A percentile compares a stretch with the other conserved stretches of the same genome.
These are phyloP conservation scores for Panurus biarmicus DNA, from an alignment of 2,113 vertebrate species.

Conservation along the genomic window DNA sequence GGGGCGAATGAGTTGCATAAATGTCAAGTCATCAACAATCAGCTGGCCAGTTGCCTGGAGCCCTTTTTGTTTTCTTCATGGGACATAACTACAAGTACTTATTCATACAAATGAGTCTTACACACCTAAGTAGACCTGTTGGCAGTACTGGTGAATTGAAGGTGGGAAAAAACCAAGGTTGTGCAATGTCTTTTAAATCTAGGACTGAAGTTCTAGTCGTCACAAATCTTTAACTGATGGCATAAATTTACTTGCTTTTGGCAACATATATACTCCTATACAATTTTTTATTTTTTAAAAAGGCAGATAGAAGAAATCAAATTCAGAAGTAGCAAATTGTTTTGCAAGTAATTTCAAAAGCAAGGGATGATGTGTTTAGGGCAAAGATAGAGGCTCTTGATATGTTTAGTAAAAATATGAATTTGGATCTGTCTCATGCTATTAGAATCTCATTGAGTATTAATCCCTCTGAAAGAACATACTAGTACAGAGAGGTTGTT, in stretches of 20 bases:
- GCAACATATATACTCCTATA: background rate
- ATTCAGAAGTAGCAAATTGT: conserved; percentile 1
- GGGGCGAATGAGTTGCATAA: background rate
- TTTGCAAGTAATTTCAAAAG: conserved; percentile 12
- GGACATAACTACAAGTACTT: background rate
- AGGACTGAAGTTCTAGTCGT: background rate
- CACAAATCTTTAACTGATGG: background rate
- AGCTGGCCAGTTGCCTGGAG: background rate
- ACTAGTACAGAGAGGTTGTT: background rate
- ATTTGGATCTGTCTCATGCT: background rate
- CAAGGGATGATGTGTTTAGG: background rate
- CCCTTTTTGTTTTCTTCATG: conserved; percentile 8
- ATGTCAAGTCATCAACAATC: conserved; percentile 35
- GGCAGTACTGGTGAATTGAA: background rate
- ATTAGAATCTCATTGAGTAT: background rate
- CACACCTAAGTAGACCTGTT: background rate
- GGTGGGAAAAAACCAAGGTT: rapidly evolving
- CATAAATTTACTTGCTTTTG: conserved; percentile 7
- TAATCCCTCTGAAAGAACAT: background rate
- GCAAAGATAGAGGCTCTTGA: background rate
- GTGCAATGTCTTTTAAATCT: background rate
- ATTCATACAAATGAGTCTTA: background rate
- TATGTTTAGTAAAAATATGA: background rate
- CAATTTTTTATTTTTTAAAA: background rate
- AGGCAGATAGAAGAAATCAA: background rate